These are phyloP conservation scores for Hyposoter didymator DNA, from an alignment of 2,888 invertebrate genomes.

Conservation along the genomic window DNA sequence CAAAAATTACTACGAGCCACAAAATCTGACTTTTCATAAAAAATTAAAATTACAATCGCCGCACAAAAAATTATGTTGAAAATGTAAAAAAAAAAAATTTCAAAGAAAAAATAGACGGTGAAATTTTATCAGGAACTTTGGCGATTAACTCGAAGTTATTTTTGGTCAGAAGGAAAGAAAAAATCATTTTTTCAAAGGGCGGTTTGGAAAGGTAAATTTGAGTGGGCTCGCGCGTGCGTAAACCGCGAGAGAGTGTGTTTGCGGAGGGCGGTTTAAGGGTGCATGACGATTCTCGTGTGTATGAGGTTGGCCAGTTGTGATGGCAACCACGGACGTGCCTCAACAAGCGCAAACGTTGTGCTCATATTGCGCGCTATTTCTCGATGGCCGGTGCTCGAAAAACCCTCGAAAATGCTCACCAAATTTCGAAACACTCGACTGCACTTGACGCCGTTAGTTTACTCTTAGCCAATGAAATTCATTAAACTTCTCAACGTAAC, in stretches of 20 bases:
- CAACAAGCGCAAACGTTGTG: constrained; percentile 53
- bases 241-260: constrained; percentile 25
- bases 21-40: too few species aligned
- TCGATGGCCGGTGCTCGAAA: constrained; percentile 58
- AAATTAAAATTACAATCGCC: too few species aligned
- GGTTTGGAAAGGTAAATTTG: neutral
- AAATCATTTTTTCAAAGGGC: neutral
- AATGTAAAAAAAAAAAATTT: neutral
- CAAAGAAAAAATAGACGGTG: neutral
- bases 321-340: constrained; percentile 72
- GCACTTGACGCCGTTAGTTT: constrained; percentile 47
- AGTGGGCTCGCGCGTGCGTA: constrained; percentile 25
- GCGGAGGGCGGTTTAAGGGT: constrained; percentile 36
- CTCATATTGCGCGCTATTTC: constrained; percentile 33
- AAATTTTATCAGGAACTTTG: neutral
- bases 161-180: neutral
- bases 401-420: constrained; percentile 25
- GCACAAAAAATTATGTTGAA: too few species aligned
- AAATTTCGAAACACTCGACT: constrained; percentile 49
- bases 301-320: constrained; percentile 74
- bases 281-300: constrained; percentile 46
- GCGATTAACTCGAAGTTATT: neutral
- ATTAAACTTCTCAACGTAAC: neutral
- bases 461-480: constrained; percentile 23
- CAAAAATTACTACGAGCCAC: too few species aligned